Evolutionary conservation across 2,113 vertebrate genomes (phyloP).

Genomic region (Athene cunicularia): DNA sequence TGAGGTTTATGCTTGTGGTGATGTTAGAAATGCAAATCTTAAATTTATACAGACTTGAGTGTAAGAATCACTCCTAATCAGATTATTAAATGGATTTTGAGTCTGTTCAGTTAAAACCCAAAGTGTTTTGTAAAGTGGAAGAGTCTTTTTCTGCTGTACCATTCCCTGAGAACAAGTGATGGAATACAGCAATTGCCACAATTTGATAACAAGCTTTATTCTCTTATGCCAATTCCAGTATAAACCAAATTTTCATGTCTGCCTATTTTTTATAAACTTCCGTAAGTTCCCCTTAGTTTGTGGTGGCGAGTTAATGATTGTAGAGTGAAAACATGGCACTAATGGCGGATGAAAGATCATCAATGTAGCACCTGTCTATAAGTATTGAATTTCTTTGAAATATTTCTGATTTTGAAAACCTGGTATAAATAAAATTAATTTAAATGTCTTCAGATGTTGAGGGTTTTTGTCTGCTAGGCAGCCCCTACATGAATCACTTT

Average conservation of each 20-base stretch:
- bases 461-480: neutral
- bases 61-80: neutral
- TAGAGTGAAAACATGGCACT: conserved; percentile 44
- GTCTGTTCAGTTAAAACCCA: neutral
- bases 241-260: conserved; percentile 45
- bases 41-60: neutral
- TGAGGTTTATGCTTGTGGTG: neutral
- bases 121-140: neutral
- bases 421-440: conserved; percentile 70
- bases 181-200: conserved; percentile 19
- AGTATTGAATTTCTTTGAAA: conserved; percentile 58
- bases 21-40: neutral
- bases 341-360: conserved; percentile 29
- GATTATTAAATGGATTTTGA: neutral
- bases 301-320: conserved; percentile 41
- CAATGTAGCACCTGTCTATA: conserved; percentile 64
- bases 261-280: conserved; percentile 42
- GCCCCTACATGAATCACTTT: neutral
- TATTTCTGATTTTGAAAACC: conserved; percentile 64
- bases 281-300: conserved; percentile 47
- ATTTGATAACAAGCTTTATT: conserved; percentile 33
- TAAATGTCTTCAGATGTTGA: conserved; percentile 43
- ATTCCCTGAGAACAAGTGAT: neutral
- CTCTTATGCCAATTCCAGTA: conserved; percentile 49
- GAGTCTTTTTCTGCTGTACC: neutral